A percentile compares a stretch with the other conserved stretches of the same genome.
Evolutionary conservation across 2,888 invertebrate genomes (phyloP).

Genomic region (Eupithecia vulgata): DNA sequence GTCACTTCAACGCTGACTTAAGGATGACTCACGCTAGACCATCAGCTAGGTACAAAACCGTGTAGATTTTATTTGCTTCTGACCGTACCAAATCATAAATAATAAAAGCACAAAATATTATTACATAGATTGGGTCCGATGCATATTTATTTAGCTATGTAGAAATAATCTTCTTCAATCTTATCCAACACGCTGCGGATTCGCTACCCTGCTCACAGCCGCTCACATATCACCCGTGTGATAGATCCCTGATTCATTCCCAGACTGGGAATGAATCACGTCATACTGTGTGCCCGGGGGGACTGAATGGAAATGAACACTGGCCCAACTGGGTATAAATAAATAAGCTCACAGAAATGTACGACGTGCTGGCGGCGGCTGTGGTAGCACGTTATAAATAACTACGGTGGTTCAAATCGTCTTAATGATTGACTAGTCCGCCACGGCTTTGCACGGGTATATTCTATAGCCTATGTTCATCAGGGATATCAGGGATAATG

Average conservation of each 20-base stretch:
- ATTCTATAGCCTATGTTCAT: no score
- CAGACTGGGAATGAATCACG: conserved; percentile 79
- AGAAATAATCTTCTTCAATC: neutral
- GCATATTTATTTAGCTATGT: neutral
- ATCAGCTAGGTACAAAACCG: no score
- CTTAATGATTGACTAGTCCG: no score
- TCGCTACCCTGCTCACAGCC: neutral
- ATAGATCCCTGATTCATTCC: conserved; percentile 46
- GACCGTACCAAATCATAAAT: no score
- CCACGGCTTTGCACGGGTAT: no score
- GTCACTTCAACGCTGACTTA: no score
- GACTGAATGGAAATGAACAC: conserved; percentile 73
- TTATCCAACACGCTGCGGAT: neutral
- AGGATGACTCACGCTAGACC: no score
- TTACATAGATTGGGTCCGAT: neutral
- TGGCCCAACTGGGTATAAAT: conserved; percentile 48
- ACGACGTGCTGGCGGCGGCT: neutral
- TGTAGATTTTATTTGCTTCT: no score
- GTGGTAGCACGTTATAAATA: no score
- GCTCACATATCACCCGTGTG: conserved; percentile 14
- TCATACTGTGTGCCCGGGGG: conserved; percentile 56
- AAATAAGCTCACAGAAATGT: conserved; percentile 36
- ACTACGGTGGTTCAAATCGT: no score
- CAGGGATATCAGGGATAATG: no score
- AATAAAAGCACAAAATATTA: neutral